These are phyloP conservation scores for Tuta absoluta DNA, from an alignment of 2,888 invertebrate species.

Conservation along the genomic window DNA sequence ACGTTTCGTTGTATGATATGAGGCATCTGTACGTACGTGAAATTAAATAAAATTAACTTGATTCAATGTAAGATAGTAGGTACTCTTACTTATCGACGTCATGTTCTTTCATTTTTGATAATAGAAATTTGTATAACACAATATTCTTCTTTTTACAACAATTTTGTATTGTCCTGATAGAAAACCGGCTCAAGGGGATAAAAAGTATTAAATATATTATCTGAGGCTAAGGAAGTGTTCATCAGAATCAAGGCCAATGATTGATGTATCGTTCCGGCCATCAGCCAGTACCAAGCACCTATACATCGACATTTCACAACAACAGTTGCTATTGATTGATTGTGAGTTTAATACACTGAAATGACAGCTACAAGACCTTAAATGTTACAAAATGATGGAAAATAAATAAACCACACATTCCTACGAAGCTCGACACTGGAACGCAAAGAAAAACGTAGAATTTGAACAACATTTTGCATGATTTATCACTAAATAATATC, in stretches of 20 bases:
- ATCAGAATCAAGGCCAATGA: neutral
- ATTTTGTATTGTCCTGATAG: no score
- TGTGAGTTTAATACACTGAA: conserved; percentile 15
- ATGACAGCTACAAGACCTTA: conserved; percentile 13
- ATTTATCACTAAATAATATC: conserved; percentile 50
- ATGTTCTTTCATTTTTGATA: no score
- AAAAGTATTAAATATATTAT: no score
- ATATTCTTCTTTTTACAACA: no score
- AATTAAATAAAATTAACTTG: no score
- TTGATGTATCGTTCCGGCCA: conserved; percentile 17
- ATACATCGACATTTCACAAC: conserved; percentile 14
- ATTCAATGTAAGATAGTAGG: no score
- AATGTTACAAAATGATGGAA: conserved; percentile 1
- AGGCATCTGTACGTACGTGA: no score
- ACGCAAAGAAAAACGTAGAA: conserved; percentile 26
- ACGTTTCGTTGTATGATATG: no score
- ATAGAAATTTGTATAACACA: no score
- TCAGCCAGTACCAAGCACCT: neutral
- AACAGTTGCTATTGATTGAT: conserved; percentile 21
- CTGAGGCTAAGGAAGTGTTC: no score
- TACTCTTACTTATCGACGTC: no score
- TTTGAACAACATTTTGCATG: conserved; percentile 30
- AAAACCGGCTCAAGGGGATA: no score
- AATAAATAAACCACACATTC: conserved; percentile 19
- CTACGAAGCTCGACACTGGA: conserved; percentile 9